Conservation (phyloP, 2,113 vertebrate genomes). For the Pygoscelis adeliae region DNA sequence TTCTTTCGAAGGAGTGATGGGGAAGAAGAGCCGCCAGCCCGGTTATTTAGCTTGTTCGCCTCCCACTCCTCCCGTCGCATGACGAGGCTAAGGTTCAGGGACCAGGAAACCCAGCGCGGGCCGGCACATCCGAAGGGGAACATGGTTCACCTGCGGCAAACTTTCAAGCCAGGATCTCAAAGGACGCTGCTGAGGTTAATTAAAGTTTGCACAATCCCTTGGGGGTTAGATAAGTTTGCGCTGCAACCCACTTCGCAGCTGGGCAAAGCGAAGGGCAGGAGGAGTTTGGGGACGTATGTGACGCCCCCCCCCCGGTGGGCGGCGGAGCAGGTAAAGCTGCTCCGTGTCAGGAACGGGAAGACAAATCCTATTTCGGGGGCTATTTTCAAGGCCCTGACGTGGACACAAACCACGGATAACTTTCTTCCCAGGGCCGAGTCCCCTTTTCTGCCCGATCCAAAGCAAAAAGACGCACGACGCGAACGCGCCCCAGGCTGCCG, state of each 20-base stretch:
- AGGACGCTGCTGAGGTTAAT: not conserved
- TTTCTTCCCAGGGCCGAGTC: not conserved
- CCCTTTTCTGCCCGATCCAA: not conserved
- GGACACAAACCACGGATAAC: not conserved
- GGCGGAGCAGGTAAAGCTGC: not conserved
- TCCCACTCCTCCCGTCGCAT: not conserved
- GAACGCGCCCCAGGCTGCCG: fast-evolving
- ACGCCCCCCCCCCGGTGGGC: not conserved
- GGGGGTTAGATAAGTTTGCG: not conserved
- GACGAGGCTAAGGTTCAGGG: not conserved
- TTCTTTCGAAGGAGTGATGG: not conserved
- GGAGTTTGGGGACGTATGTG: fast-evolving
- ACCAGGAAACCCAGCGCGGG: not conserved
- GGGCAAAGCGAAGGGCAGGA: not conserved
- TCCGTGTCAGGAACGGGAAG: not conserved
- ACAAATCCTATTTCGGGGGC: not conserved
- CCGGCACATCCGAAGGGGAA: not conserved
- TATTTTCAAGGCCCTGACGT: not conserved
- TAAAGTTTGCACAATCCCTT: not conserved
- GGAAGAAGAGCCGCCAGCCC: not conserved
- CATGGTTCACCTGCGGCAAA: not conserved
- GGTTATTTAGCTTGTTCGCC: fast-evolving
- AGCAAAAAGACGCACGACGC: not conserved
- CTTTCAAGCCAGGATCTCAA: not conserved
- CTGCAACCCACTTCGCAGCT: not conserved